These are phyloP conservation scores for Parotocinclus haroldoi DNA, from an alignment of 2,797 vertebrate species.

Conservation along the genomic window DNA sequence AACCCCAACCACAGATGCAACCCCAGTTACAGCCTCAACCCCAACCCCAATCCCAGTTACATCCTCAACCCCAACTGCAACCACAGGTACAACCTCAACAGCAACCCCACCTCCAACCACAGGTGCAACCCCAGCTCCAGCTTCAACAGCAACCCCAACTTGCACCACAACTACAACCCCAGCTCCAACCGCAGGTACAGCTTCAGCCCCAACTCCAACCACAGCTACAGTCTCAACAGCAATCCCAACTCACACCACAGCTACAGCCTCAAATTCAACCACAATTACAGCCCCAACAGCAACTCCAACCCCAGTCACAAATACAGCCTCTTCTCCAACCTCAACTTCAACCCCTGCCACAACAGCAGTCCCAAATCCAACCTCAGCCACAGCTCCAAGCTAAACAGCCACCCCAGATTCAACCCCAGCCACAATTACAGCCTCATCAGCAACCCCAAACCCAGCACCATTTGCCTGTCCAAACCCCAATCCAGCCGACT, in stretches of 20 bases:
- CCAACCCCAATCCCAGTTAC: conserved; percentile 33
- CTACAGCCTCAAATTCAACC: conserved; percentile 49
- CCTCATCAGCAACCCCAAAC: conserved; percentile 34
- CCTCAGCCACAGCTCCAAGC: conserved; percentile 49
- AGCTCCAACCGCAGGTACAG: conserved; percentile 52
- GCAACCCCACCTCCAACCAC: conserved; percentile 53
- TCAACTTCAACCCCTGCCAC: conserved; percentile 25
- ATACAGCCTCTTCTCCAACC: conserved; percentile 38
- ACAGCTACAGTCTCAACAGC: conserved; percentile 53
- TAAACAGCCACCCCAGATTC: conserved; percentile 51
- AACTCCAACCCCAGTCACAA: conserved; percentile 50
- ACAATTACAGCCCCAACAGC: conserved; percentile 57
- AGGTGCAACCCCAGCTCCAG: conserved; percentile 44
- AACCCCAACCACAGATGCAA: conserved; percentile 45
- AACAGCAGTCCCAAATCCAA: conserved; percentile 54
- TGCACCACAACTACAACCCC: conserved; percentile 39
- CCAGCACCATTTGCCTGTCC: conserved; percentile 38
- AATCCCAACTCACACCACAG: conserved; percentile 55
- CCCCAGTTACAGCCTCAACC: conserved; percentile 46
- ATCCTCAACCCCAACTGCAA: conserved; percentile 27
- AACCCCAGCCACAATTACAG: conserved; percentile 46
- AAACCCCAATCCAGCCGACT: conserved; percentile 20
- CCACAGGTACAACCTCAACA: conserved; percentile 29
- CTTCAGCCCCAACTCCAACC: conserved; percentile 55
- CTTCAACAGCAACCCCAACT: not conserved